Evolutionary conservation across 2,113 vertebrate genomes (phyloP).

Genomic region (Anoplopoma fimbria): DNA sequence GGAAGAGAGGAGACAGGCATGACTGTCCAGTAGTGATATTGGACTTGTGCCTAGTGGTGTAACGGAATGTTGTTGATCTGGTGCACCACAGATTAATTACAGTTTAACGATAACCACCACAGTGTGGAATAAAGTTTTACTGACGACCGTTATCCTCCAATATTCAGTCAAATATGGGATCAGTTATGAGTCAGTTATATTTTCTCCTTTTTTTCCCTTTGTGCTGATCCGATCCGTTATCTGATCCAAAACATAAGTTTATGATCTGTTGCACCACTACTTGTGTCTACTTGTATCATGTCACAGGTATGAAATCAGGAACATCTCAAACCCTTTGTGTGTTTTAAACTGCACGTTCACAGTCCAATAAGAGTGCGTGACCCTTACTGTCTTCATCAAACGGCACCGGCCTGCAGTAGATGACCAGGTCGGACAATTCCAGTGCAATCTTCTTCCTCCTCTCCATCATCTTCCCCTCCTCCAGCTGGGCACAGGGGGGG

Average conservation of each 20-base stretch:
- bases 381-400: constrained; percentile 98
- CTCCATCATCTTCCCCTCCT: constrained; percentile 99
- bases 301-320: not conserved
- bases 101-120: too few species aligned
- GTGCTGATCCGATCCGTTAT: too few species aligned
- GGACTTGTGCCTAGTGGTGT: too few species aligned
- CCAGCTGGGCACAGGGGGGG: constrained; percentile 86
- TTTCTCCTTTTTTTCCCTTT: too few species aligned
- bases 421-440: constrained; percentile 96
- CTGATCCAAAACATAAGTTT: too few species aligned
- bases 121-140: too few species aligned
- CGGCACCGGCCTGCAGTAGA: constrained; percentile 97
- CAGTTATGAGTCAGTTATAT: too few species aligned
- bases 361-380: not conserved
- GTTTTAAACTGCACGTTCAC: not conserved
- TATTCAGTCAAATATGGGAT: too few species aligned
- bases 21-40: not conserved
- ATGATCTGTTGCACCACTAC: too few species aligned
- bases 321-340: not conserved
- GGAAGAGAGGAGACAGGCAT: not conserved
- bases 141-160: too few species aligned
- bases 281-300: not conserved
- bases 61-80: too few species aligned
- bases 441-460: constrained; percentile 98
- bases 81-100: too few species aligned